Conservation (phyloP, 2,113 vertebrate species). For the Elgaria multicarinata region DNA sequence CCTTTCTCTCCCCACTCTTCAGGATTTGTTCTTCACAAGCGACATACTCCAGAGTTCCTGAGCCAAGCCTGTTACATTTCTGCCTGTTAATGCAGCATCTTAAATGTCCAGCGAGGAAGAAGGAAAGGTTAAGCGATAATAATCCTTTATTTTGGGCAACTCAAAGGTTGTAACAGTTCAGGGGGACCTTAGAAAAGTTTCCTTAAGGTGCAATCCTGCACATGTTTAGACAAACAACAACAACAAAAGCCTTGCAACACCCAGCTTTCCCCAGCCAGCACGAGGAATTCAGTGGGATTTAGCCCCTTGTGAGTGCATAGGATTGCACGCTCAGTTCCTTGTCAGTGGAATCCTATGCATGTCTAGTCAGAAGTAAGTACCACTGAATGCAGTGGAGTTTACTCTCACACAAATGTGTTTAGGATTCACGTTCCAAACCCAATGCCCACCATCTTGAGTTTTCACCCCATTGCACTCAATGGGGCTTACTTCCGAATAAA, state of each 20-base stretch:
- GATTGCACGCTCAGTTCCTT: too few relatives aligned
- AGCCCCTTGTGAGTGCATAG: too few relatives aligned
- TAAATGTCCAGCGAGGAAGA: too few relatives aligned
- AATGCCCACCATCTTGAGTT: too few relatives aligned
- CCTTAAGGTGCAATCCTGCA: background rate
- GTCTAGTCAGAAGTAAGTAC: too few relatives aligned
- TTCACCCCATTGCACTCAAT: background rate
- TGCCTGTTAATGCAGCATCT: background rate
- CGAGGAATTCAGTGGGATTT: too few relatives aligned
- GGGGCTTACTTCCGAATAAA: background rate
- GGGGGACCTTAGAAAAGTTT: background rate
- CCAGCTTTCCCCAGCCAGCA: too few relatives aligned
- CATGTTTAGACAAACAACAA: background rate
- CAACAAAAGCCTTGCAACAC: background rate
- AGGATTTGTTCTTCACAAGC: background rate
- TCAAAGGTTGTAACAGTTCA: background rate
- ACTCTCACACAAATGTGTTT: background rate
- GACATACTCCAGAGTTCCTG: background rate
- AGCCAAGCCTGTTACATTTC: background rate
- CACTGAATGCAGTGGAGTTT: background rate
- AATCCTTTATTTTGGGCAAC: background rate
- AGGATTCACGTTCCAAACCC: too few relatives aligned
- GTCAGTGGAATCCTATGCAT: background rate
- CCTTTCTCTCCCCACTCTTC: background rate
- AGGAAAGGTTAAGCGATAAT: background rate